phyloP scores from a whole-genome alignment of 2,888 invertebrate genomes.

The Drosophila mimetica region DNA sequence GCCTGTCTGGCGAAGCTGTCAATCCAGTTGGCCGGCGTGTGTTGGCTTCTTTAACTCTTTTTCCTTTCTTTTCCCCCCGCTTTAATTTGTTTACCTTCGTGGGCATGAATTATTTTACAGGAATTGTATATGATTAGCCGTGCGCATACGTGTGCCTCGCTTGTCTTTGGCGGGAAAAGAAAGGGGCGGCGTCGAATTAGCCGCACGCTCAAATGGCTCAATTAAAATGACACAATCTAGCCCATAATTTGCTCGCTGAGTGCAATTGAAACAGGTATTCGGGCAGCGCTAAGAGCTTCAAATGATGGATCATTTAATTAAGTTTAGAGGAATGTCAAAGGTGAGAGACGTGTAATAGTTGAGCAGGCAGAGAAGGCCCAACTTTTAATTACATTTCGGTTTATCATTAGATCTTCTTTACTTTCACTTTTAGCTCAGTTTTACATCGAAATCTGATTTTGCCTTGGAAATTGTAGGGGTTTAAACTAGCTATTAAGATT shows the following conservation, averaged over 20 bases:
- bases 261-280: constrained; percentile 21
- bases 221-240: constrained; percentile 49
- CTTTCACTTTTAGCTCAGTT: constrained; percentile 6
- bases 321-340: constrained; percentile 29
- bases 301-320: constrained; percentile 35
- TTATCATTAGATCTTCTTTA: constrained; percentile 15
- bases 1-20: constrained; percentile 71
- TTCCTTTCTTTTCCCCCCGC: constrained; percentile 1
- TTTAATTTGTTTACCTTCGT: constrained; percentile 60
- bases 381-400: constrained; percentile 18
- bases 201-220: constrained; percentile 42
- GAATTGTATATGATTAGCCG: constrained; percentile 70
- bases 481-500: too few species aligned
- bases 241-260: constrained; percentile 22
- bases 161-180: constrained; percentile 6
- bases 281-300: constrained; percentile 5
- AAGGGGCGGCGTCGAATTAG: constrained; percentile 18
- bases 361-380: neutral
- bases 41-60: constrained; percentile 40
- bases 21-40: constrained; percentile 63
- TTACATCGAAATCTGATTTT: neutral
- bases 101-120: constrained; percentile 55
- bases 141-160: constrained; percentile 23
- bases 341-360: constrained; percentile 23
- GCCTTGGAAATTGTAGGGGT: neutral